A percentile compares a stretch with the other conserved stretches of the same genome.
phyloP scores from a whole-genome alignment of 2,888 invertebrate genomes.

The Sisyra terminalis region DNA sequence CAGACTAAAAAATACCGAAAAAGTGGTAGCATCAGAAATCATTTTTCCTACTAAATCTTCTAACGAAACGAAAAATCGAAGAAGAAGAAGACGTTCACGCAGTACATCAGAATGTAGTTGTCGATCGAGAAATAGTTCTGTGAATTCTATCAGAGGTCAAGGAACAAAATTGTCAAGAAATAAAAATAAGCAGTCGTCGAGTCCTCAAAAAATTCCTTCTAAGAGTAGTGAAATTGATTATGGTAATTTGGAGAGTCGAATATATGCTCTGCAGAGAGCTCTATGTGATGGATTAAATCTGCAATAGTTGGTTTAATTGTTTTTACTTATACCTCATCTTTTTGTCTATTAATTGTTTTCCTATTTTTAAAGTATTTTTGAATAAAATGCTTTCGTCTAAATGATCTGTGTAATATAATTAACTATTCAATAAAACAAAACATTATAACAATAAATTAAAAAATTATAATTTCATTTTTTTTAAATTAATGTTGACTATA shows the following conservation, averaged over 20 bases:
- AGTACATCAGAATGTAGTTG: constrained; percentile 2
- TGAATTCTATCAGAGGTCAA: not conserved
- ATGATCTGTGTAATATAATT: too few relatives aligned
- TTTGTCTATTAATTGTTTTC: too few relatives aligned
- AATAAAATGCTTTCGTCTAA: too few relatives aligned
- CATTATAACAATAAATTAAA: too few relatives aligned
- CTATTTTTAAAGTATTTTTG: too few relatives aligned
- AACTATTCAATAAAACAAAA: too few relatives aligned
- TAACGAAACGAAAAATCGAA: not conserved
- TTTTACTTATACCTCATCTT: too few relatives aligned
- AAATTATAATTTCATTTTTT: too few relatives aligned
- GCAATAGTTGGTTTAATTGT: not conserved
- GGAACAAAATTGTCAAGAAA: not conserved
- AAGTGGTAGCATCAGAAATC: too few relatives aligned
- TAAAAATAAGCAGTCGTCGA: not conserved
- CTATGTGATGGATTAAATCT: constrained; percentile 17
- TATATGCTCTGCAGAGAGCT: constrained; percentile 25
- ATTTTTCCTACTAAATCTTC: too few relatives aligned
- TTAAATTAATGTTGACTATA: too few relatives aligned
- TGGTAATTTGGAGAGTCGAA: constrained; percentile 25
- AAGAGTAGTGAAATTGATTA: constrained; percentile 20
- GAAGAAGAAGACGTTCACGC: not conserved
- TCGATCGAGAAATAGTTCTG: constrained; percentile 1
- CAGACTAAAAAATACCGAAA: too few relatives aligned
- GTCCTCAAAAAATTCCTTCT: not conserved